Conservation (phyloP, 2,888 invertebrate species). For the Dioctria rufipes region DNA sequence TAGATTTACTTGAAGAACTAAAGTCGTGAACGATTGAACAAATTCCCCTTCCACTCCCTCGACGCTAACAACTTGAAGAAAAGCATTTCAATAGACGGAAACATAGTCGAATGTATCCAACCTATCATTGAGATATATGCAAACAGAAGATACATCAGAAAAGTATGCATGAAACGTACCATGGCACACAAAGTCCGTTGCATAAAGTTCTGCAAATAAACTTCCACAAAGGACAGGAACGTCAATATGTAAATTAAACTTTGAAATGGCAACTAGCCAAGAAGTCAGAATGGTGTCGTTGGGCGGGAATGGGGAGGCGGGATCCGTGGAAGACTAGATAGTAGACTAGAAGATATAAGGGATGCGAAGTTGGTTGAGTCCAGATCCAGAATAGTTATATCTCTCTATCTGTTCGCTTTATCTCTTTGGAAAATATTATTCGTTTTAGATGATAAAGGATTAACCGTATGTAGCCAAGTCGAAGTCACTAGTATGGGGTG, state of each 20-base stretch:
- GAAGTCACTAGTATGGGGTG: not conserved
- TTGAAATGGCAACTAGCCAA: conserved; percentile 58
- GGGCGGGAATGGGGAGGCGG: not conserved
- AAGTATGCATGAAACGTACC: conserved; percentile 17
- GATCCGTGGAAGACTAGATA: not conserved
- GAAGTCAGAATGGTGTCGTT: conserved; percentile 43
- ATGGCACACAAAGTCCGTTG: conserved; percentile 37
- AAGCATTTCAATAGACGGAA: not conserved
- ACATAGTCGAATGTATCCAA: conserved; percentile 22
- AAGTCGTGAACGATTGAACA: not conserved
- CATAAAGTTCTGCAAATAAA: conserved; percentile 57
- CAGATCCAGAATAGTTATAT: not conserved
- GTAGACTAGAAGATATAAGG: not conserved
- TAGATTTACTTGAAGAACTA: not conserved
- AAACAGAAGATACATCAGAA: conserved; percentile 27
- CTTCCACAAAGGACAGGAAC: conserved; percentile 57
- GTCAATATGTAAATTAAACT: conserved; percentile 59
- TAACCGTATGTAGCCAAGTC: conserved; percentile 24
- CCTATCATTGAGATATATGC: conserved; percentile 25
- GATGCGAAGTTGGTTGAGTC: not conserved
- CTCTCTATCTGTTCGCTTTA: conserved; percentile 36
- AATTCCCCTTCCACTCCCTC: not conserved
- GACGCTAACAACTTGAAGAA: not conserved
- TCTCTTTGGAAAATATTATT: conserved; percentile 42
- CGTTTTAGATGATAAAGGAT: conserved; percentile 44